Evolutionary conservation across 2,113 vertebrate species (phyloP).

Genomic region (Lonchura striata): DNA sequence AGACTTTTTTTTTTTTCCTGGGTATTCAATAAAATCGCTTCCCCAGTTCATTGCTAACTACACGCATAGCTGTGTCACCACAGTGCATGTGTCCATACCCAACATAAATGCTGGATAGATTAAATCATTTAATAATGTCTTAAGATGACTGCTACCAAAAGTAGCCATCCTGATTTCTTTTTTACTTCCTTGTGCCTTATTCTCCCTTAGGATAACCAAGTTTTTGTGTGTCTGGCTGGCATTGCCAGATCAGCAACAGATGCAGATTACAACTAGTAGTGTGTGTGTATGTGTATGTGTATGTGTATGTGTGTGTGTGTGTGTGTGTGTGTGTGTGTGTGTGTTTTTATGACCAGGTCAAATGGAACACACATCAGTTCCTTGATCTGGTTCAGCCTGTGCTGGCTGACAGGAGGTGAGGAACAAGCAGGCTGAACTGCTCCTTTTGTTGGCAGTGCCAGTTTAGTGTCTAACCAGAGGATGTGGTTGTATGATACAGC

Average conservation of each 20-base stretch:
- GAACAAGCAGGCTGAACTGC: neutral
- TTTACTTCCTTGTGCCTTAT: neutral
- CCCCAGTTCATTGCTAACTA: neutral
- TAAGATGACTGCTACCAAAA: neutral
- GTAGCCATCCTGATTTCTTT: neutral
- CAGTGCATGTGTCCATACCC: neutral
- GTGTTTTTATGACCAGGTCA: neutral
- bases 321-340: neutral
- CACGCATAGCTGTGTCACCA: neutral
- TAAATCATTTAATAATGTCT: neutral
- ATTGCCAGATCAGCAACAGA: neutral
- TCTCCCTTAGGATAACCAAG: neutral
- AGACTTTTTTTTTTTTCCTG: neutral
- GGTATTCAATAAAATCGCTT: neutral
- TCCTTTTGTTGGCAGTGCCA: neutral
- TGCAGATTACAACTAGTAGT: neutral
- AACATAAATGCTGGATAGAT: neutral
- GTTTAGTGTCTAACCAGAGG: neutral
- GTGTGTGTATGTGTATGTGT: neutral
- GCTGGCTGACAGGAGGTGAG: neutral
- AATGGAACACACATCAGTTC: neutral
- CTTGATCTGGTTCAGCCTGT: neutral
- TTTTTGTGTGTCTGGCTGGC: neutral
- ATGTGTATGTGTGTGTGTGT: too few species aligned
- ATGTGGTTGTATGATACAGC: constrained; percentile 3